Evolutionary conservation across 2,113 vertebrate genomes (phyloP).

Genomic region (Phylloscopus trochiloides): DNA sequence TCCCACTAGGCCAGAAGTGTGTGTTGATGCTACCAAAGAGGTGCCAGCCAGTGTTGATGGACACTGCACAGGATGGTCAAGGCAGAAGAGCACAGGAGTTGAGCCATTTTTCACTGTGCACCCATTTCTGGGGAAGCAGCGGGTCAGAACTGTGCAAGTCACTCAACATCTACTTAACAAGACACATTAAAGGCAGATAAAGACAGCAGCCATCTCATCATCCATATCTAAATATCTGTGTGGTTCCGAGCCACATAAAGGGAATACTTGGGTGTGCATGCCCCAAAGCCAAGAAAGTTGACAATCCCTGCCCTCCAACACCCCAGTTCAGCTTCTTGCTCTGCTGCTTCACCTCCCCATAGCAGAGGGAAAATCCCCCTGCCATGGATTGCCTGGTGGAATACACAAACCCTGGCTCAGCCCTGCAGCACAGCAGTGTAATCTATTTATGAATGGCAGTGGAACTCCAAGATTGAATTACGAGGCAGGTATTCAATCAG

Average conservation of each 20-base stretch:
- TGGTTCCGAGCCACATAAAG: fast-evolving
- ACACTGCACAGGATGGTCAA: neutral
- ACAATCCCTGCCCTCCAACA: neutral
- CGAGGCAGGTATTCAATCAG: slow-evolving; percentile 59
- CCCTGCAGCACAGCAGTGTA: neutral
- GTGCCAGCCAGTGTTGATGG: neutral
- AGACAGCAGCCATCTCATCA: neutral
- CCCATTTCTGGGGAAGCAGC: neutral
- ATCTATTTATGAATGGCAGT: slow-evolving; percentile 44
- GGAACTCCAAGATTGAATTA: slow-evolving; percentile 57
- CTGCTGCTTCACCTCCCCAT: neutral
- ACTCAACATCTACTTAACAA: neutral
- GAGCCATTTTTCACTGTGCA: neutral
- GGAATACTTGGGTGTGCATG: neutral
- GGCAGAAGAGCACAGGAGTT: neutral
- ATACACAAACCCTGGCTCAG: neutral
- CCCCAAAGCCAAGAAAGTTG: neutral
- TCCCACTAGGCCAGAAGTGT: neutral
- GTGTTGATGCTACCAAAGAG: neutral
- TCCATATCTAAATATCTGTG: neutral
- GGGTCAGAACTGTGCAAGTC: neutral
- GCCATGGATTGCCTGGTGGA: neutral
- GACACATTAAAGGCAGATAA: neutral
- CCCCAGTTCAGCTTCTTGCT: neutral
- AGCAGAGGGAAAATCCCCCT: neutral